These are phyloP conservation scores for Lissocephala sabroskyi DNA, from an alignment of 2,888 invertebrate species.

Conservation along the genomic window DNA sequence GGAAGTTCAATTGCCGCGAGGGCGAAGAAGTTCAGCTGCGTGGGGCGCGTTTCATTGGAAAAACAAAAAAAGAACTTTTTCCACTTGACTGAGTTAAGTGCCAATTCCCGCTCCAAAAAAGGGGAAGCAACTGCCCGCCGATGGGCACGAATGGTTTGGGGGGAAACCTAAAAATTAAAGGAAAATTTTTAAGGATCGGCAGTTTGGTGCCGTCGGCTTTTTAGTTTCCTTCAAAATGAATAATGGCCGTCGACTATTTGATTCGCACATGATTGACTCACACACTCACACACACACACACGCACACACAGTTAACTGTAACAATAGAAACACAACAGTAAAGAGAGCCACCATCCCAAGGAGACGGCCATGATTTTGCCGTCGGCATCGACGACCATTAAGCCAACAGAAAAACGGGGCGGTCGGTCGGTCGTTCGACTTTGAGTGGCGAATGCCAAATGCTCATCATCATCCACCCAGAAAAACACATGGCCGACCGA, in stretches of 20 bases:
- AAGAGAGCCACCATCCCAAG: slow-evolving; percentile 1
- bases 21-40: slow-evolving; percentile 31
- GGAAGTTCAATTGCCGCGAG: slow-evolving; percentile 8
- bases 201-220: too few species aligned
- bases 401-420: slow-evolving; percentile 42
- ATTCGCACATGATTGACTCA: slow-evolving; percentile 68
- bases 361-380: slow-evolving; percentile 51
- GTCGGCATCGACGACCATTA: slow-evolving; percentile 37
- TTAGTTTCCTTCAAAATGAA: too few species aligned
- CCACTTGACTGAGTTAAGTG: slow-evolving; percentile 67
- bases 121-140: slow-evolving; percentile 10
- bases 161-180: not conserved
- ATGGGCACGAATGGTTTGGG: not conserved
- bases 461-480: slow-evolving; percentile 39
- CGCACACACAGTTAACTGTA: slow-evolving; percentile 15
- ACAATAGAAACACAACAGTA: not conserved
- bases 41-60: slow-evolving; percentile 35
- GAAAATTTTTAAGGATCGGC: too few species aligned
- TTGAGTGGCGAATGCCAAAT: slow-evolving; percentile 48
- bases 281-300: slow-evolving; percentile 41
- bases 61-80: slow-evolving; percentile 67
- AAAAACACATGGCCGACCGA: slow-evolving; percentile 18
- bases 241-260: slow-evolving; percentile 72
- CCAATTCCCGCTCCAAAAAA: slow-evolving; percentile 53
- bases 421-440: too few species aligned